Percentiles rank a stretch among this genome's conserved stretches.
These are phyloP conservation scores for Leptura quadrifasciata DNA, from an alignment of 2,888 invertebrate species.

Conservation along the genomic window DNA sequence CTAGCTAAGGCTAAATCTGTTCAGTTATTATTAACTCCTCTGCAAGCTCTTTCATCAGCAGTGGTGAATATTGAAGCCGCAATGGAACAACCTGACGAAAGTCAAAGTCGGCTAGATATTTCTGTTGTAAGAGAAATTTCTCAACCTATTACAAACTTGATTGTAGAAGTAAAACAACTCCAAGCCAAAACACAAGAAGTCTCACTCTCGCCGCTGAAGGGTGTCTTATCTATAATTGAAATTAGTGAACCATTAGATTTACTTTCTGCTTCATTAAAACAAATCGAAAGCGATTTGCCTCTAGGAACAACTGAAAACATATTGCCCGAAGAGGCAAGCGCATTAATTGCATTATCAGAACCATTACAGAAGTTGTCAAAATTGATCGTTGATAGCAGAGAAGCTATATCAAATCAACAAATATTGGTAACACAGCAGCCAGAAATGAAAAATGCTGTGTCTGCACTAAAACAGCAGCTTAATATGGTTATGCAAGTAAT, in stretches of 20 bases:
- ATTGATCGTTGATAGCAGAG: slow-evolving; percentile 39
- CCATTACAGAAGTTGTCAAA: slow-evolving; percentile 28
- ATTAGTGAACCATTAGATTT: background rate
- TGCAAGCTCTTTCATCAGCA: slow-evolving; percentile 48
- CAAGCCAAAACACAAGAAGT: slow-evolving; percentile 7
- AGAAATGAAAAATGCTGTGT: slow-evolving; percentile 52
- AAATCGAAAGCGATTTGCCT: background rate
- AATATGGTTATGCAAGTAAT: slow-evolving; percentile 43
- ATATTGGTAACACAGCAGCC: slow-evolving; percentile 49
- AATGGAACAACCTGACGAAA: slow-evolving; percentile 19
- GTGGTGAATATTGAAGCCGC: slow-evolving; percentile 38
- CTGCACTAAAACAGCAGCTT: slow-evolving; percentile 48
- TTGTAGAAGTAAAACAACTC: slow-evolving; percentile 8
- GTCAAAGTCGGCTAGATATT: slow-evolving; percentile 18
- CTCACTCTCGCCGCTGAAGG: background rate
- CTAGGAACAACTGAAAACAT: slow-evolving; percentile 16
- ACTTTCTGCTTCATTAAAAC: slow-evolving; percentile 12
- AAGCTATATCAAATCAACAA: slow-evolving; percentile 43
- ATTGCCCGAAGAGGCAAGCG: slow-evolving; percentile 10
- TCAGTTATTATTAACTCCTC: slow-evolving; percentile 41
- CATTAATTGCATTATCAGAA: background rate
- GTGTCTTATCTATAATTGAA: slow-evolving; percentile 3
- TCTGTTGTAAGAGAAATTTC: slow-evolving; percentile 15
- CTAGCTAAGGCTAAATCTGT: slow-evolving; percentile 20
- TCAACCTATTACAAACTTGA: slow-evolving; percentile 5